Base-by-base conservation (phyloP, 37 sponge, comb jelly and placozoan species). In the Diacarnus erythraeanus region DNA sequence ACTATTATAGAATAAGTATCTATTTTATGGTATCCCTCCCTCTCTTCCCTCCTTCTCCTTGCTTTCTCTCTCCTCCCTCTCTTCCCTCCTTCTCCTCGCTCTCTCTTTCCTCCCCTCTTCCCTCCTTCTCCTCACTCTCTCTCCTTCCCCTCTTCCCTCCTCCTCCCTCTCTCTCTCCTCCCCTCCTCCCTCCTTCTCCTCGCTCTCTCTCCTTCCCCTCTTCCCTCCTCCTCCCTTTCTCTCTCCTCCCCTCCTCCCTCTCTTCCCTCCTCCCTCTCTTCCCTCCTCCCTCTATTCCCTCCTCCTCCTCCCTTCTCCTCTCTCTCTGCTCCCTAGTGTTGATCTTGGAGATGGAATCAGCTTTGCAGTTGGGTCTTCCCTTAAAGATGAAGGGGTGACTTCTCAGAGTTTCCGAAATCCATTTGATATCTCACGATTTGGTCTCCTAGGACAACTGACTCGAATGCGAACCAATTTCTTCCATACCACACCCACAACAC, bases 331-430 rank as follows among this genome's bases (percentile, higher is more conserved):
- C 6, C 74, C 0, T 60, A 90, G 91, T 38, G 66, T 86, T 61
- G 77, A 90, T 34, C 34, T 90, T 25, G 91, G 91, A 22, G 82
- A 81, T 57, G 83, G 81, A 0, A 82, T 85, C 58, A 77, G 82
- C 64, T 38, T 90, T 21, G 86, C 78, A 31, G 78, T 82, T 57
- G 86, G 86, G 30, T 90, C 86, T 12, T 71, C 91, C 22, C 71
- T 74, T 2, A 35, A 23, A 29, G 74, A 69, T 21, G 77, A 76
- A 42, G 71, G 75, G 17, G 6, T 54, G 27, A 72, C 81, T 8
- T 51, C 69, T 20, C 87, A 91, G 80, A 83, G 80, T 35, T 91
- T 80, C 72, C 56, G 93, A 17, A 89, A 89, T 59, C 93, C 96
- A 0, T 95, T 84, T 59, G 94, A 89, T 41, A 86, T 95, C 20